Percentiles rank a stretch among this genome's conserved stretches.
Conservation (phyloP, 2,113 vertebrate species). For the Oplegnathus fasciatus region DNA sequence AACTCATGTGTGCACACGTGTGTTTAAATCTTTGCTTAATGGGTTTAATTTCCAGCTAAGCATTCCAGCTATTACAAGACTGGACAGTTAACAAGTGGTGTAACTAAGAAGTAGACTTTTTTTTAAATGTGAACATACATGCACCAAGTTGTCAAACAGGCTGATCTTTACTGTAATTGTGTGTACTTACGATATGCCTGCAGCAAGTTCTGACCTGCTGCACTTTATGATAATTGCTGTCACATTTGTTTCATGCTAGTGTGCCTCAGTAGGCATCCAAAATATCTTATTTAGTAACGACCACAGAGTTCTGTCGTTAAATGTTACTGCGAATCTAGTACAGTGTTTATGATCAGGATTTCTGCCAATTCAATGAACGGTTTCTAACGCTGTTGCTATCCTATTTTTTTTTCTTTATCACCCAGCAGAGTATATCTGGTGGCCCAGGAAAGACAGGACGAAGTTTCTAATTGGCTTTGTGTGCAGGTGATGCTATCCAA, state of each 20-base stretch:
- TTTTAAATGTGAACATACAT: not conserved
- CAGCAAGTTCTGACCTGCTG: constrained; percentile 36
- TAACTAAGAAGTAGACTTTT: not conserved
- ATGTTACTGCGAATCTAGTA: not conserved
- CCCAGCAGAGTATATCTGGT: constrained; percentile 93
- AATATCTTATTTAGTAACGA: not conserved
- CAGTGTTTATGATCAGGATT: not conserved
- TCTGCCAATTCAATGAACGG: not conserved
- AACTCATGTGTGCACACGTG: constrained; percentile 15
- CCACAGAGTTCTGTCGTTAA: not conserved
- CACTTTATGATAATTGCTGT: not conserved
- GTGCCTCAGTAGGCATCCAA: not conserved
- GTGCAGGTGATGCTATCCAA: constrained; percentile 93
- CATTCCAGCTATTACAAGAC: not conserved
- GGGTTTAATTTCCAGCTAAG: not conserved
- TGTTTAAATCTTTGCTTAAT: constrained; percentile 13
- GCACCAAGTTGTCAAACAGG: not conserved
- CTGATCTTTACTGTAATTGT: constrained; percentile 15
- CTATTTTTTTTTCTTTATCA: constrained; percentile 50
- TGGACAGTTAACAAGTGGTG: not conserved
- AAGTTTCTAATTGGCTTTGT: constrained; percentile 95
- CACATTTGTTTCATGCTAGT: constrained; percentile 9
- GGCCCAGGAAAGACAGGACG: constrained; percentile 94
- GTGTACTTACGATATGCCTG: not conserved
- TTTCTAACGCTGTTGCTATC: constrained; percentile 41